Percentiles rank a stretch among this genome's conserved stretches.
Conservation (phyloP, 2,797 vertebrate species). For the Micrastur ruficollis region DNA sequence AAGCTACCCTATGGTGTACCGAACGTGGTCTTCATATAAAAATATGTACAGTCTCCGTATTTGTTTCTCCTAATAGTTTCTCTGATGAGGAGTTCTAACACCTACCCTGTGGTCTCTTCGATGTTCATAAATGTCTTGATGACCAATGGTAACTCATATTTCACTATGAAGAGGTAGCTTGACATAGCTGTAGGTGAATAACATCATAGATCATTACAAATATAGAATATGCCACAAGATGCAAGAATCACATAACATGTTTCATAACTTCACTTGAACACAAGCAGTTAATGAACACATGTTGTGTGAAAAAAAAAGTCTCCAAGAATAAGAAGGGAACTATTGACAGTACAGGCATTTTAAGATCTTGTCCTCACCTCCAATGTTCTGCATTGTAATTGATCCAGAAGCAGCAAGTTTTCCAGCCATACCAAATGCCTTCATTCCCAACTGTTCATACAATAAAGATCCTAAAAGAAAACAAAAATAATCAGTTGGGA, state of each 20-base stretch:
- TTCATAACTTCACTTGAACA: constrained; percentile 64
- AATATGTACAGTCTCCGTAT: constrained; percentile 41
- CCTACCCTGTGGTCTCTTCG: constrained; percentile 82
- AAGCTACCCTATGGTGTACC: constrained; percentile 50
- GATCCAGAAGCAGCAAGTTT: constrained; percentile 94
- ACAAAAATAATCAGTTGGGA: background rate
- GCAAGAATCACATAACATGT: constrained; percentile 64
- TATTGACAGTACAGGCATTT: background rate
- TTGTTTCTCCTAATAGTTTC: constrained; percentile 58
- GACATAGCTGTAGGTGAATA: constrained; percentile 90
- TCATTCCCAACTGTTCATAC: constrained; percentile 93
- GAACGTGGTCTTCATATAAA: constrained; percentile 46
- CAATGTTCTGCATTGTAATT: constrained; percentile 97
- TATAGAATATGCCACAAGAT: constrained; percentile 65
- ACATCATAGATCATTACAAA: constrained; percentile 76
- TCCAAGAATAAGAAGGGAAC: constrained; percentile 47
- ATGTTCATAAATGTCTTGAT: constrained; percentile 85
- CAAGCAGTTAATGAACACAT: constrained; percentile 61
- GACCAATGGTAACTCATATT: constrained; percentile 97
- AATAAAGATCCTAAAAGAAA: constrained; percentile 84
- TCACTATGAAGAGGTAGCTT: constrained; percentile 99
- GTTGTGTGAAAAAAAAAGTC: constrained; percentile 52
- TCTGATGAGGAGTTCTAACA: constrained; percentile 72
- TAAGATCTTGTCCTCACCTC: constrained; percentile 79
- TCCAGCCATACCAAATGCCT: constrained; percentile 91